Conservation (phyloP, 2,888 invertebrate species). For the Hemithea aestivaria region DNA sequence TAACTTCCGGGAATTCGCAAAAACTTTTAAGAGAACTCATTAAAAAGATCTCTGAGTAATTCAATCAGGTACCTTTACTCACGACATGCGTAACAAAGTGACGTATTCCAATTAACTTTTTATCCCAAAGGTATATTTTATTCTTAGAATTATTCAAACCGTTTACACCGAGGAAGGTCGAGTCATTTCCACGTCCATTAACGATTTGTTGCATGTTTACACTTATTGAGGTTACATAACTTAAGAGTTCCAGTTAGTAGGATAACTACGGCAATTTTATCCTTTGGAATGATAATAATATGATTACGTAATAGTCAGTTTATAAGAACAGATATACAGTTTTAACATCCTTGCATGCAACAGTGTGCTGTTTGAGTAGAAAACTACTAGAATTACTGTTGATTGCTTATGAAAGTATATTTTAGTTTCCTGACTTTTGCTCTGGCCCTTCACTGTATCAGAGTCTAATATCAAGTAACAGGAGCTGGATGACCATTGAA, state of each 20-base stretch:
- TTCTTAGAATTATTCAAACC: conserved; percentile 28
- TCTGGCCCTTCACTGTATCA: conserved; percentile 17
- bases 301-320: too few relatives aligned
- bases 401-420: background rate
- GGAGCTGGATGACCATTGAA: conserved; percentile 60
- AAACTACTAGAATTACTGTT: too few relatives aligned
- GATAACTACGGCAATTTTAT: conserved; percentile 2
- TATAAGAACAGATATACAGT: too few relatives aligned
- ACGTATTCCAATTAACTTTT: conserved; percentile 11
- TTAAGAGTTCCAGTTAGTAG: conserved; percentile 4
- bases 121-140: conserved; percentile 12
- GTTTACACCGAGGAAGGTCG: conserved; percentile 34
- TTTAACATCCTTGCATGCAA: too few relatives aligned
- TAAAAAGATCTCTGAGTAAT: background rate
- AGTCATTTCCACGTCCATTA: conserved; percentile 35
- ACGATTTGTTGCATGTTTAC: conserved; percentile 25
- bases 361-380: background rate
- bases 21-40: background rate
- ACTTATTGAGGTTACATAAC: conserved; percentile 14
- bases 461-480: conserved; percentile 43
- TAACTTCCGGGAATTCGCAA: too few relatives aligned
- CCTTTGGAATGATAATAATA: too few relatives aligned
- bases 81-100: background rate
- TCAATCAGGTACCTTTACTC: too few relatives aligned
- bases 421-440: conserved; percentile 11